A percentile compares a stretch with the other conserved stretches of the same genome.
phyloP scores from a whole-genome alignment of 2,113 vertebrate genomes.

The Nothobranchius kuhntae region DNA sequence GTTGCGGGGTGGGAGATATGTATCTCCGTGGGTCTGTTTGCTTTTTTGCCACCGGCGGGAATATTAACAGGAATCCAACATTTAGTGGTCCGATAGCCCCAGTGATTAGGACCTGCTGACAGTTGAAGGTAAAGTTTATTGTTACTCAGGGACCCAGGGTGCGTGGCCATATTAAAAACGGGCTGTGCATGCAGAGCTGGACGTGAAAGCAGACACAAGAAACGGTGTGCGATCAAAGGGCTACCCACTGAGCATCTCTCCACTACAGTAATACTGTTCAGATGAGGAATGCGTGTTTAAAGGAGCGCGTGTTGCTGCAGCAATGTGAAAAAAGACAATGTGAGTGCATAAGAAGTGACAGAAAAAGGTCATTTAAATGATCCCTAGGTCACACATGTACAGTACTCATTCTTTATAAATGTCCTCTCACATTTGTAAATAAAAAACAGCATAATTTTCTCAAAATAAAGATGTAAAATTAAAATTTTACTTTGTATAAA shows the following conservation, averaged over 20 bases:
- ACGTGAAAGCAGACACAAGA: slow-evolving; percentile 70
- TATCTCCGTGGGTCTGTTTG: slow-evolving; percentile 75
- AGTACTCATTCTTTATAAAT: no score
- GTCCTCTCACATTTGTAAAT: neutral
- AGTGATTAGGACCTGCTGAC: slow-evolving; percentile 89
- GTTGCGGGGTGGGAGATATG: slow-evolving; percentile 61
- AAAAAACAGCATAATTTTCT: neutral
- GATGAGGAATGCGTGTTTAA: slow-evolving; percentile 49
- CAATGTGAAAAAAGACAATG: slow-evolving; percentile 13
- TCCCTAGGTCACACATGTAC: neutral
- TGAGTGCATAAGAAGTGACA: neutral
- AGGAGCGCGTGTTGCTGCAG: slow-evolving; percentile 27
- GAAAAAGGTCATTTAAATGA: neutral
- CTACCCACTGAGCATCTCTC: slow-evolving; percentile 55
- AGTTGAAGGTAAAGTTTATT: slow-evolving; percentile 85
- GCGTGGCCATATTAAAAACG: slow-evolving; percentile 75
- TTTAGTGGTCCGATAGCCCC: slow-evolving; percentile 87
- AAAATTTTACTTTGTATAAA: neutral
- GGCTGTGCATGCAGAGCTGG: slow-evolving; percentile 60
- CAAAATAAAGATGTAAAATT: neutral
- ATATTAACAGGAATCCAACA: slow-evolving; percentile 85
- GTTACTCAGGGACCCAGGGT: slow-evolving; percentile 75
- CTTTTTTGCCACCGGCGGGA: slow-evolving; percentile 77
- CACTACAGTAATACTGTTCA: slow-evolving; percentile 59
- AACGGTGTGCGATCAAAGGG: slow-evolving; percentile 67